A percentile compares a stretch with the other conserved stretches of the same genome.
Conservation (phyloP, 2,797 vertebrate genomes). For the Galago senegalensis region DNA sequence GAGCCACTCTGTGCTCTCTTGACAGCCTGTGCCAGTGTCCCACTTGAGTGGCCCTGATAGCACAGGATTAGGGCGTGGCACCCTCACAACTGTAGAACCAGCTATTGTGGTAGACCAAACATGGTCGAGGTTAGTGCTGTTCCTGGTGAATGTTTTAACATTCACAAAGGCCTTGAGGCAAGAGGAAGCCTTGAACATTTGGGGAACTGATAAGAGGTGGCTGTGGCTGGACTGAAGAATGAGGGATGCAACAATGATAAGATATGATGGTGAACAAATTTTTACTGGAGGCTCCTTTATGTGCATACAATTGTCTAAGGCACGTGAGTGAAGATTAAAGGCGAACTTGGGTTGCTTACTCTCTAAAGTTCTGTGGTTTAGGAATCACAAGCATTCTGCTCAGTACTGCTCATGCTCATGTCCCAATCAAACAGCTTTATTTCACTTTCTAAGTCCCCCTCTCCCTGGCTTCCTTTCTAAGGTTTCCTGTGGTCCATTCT, state of each 20-base stretch:
- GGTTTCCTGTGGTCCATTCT: neutral
- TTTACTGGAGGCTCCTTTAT: neutral
- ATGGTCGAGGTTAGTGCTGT: neutral
- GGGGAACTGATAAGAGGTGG: neutral
- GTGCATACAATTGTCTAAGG: neutral
- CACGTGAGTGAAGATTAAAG: neutral
- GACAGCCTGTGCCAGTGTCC: neutral
- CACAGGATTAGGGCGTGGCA: neutral
- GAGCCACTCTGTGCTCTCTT: neutral
- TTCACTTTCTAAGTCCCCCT: neutral
- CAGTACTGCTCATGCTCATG: neutral
- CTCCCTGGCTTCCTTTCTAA: neutral
- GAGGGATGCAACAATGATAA: neutral
- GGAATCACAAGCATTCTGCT: neutral
- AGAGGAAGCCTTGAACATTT: neutral
- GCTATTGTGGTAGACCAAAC: neutral
- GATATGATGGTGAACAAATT: neutral
- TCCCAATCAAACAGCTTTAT: neutral
- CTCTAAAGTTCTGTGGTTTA: neutral
- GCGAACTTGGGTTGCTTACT: neutral
- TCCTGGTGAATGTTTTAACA: neutral
- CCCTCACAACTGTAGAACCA: neutral
- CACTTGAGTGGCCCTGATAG: neutral
- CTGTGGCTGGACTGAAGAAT: neutral
- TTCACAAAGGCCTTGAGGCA: neutral